phyloP scores from a whole-genome alignment of 2,797 vertebrate species.

The Falco cherrug region DNA sequence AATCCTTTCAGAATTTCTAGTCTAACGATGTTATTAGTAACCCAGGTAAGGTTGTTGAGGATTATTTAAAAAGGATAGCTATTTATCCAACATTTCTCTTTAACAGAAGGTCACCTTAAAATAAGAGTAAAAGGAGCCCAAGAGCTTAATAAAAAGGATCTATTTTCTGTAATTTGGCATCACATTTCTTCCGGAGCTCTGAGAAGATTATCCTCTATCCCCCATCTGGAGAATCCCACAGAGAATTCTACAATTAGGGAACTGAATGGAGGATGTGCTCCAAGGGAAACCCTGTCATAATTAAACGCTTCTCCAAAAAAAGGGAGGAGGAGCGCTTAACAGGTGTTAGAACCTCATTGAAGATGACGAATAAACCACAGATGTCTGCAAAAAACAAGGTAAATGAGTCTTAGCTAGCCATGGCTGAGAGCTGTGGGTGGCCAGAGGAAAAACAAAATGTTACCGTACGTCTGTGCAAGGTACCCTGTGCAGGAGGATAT shows the following conservation, averaged over 20 bases:
- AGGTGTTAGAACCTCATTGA: conserved; percentile 26
- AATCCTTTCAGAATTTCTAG: background rate
- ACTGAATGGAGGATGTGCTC: conserved; percentile 44
- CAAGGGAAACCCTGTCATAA: conserved; percentile 53
- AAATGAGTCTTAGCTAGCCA: background rate
- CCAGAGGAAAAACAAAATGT: background rate
- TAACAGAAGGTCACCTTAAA: conserved; percentile 55
- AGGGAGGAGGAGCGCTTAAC: background rate
- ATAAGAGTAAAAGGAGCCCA: conserved; percentile 39
- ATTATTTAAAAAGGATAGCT: conserved; percentile 20
- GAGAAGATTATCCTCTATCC: conserved; percentile 64
- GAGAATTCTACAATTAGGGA: conserved; percentile 61
- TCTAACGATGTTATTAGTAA: background rate
- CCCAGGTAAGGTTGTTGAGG: background rate
- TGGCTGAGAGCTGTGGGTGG: background rate
- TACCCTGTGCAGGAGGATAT: background rate
- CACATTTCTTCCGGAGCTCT: conserved; percentile 60
- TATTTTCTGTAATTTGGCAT: conserved; percentile 70
- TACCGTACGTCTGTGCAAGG: background rate
- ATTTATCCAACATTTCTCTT: conserved; percentile 21
- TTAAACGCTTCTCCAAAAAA: conserved; percentile 53
- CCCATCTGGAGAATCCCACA: conserved; percentile 63
- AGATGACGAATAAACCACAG: background rate
- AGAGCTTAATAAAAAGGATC: conserved; percentile 67
- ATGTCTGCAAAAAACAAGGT: background rate